Evolutionary conservation across 2,113 vertebrate species (phyloP).

Genomic region (Syngnathus typhle): DNA sequence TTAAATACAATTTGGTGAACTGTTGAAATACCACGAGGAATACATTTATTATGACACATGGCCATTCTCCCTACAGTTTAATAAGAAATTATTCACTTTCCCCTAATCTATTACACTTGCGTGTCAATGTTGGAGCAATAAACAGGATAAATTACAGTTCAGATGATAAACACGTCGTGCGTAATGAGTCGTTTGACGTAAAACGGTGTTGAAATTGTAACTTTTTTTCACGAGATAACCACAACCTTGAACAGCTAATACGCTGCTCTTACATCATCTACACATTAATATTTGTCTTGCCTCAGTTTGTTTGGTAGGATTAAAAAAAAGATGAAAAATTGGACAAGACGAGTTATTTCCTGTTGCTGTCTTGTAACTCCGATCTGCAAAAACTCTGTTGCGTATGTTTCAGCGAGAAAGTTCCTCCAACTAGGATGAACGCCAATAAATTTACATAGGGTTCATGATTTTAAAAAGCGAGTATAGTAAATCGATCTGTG

Average conservation of each 20-base stretch:
- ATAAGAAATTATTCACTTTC: conserved; percentile 15
- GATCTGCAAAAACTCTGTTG: conserved; percentile 17
- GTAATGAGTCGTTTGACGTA: conserved; percentile 27
- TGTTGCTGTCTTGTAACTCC: conserved; percentile 51
- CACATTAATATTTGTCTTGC: neutral
- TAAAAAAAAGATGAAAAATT: neutral
- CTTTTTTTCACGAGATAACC: neutral
- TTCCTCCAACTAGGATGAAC: conserved; percentile 14
- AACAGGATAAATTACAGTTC: neutral
- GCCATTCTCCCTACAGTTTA: conserved; percentile 23
- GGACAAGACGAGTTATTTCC: conserved; percentile 17
- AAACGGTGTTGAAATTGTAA: neutral
- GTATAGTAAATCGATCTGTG: conserved; percentile 22
- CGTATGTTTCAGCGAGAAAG: conserved; percentile 27
- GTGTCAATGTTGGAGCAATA: neutral
- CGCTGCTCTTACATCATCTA: neutral
- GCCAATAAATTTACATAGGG: conserved; percentile 19
- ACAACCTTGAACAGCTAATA: neutral
- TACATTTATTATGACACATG: conserved; percentile 23
- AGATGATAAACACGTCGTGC: conserved; percentile 18
- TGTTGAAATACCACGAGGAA: conserved; percentile 8
- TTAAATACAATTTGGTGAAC: conserved; percentile 8
- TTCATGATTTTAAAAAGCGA: conserved; percentile 9
- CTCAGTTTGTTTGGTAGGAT: neutral
- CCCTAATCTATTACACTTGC: neutral